Percentiles rank a stretch among this genome's conserved stretches.
Evolutionary conservation across 2,113 vertebrate species (phyloP).

Genomic region (Rhinopithecus roxellana): DNA sequence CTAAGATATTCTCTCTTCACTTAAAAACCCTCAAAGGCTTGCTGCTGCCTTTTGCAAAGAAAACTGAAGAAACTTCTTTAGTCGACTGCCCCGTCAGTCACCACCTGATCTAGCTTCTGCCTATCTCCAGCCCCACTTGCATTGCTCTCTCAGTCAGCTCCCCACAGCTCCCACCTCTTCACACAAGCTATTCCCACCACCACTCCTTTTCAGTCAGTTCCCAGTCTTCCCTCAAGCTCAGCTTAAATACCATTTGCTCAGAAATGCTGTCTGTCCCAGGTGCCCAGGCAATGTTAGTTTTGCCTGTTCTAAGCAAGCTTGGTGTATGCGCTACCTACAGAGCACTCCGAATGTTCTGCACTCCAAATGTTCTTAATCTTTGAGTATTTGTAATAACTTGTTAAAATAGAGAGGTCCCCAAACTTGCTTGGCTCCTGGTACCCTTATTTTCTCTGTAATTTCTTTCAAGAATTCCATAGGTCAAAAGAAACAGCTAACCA

Average conservation of each 20-base stretch:
- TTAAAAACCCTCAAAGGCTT: not conserved
- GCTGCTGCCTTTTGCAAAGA: not conserved
- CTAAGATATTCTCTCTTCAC: not conserved
- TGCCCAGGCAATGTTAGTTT: not conserved
- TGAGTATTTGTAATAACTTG: not conserved
- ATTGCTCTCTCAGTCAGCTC: not conserved
- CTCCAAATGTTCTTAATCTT: not conserved
- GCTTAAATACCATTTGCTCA: not conserved
- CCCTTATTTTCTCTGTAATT: not conserved
- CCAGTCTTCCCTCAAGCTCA: not conserved
- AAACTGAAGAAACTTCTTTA: not conserved
- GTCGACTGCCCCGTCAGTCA: not conserved
- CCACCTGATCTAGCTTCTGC: not conserved
- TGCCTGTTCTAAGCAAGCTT: not conserved
- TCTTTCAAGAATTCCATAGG: not conserved
- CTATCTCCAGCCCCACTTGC: not conserved
- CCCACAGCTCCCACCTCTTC: not conserved
- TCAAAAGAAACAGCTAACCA: not conserved
- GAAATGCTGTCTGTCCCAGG: not conserved
- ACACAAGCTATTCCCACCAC: not conserved
- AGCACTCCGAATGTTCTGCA: not conserved
- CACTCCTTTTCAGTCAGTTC: not conserved
- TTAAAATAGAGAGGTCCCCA: not conserved
- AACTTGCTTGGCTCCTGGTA: not conserved
- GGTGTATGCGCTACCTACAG: not conserved